These are phyloP conservation scores for Grammomys dolichurus DNA, from an alignment of 2,113 vertebrate species.

Conservation along the genomic window DNA sequence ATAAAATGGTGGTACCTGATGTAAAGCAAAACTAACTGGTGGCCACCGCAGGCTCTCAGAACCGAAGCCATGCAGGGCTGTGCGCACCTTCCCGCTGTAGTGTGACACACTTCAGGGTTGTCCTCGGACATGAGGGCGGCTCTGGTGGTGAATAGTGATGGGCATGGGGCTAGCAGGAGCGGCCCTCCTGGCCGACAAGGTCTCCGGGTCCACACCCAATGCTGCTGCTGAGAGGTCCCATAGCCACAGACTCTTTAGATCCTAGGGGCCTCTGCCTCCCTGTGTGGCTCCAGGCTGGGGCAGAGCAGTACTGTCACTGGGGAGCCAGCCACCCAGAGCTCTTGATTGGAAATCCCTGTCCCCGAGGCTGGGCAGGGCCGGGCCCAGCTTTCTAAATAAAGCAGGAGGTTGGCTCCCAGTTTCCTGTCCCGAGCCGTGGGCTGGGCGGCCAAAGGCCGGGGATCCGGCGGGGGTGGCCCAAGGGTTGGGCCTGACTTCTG, in stretches of 20 bases:
- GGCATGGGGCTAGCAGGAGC: not conserved
- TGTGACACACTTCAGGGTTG: not conserved
- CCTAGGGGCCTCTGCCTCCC: not conserved
- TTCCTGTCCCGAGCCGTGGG: conserved; percentile 17
- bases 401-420: conserved; percentile 6
- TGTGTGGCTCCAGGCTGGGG: not conserved
- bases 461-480: conserved; percentile 28
- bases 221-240: not conserved
- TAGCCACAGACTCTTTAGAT: not conserved
- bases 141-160: not conserved
- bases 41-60: too few relatives aligned
- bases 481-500: not conserved
- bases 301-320: not conserved
- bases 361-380: not conserved
- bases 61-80: not conserved
- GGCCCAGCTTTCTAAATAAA: conserved; percentile 39
- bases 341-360: not conserved
- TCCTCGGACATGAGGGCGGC: not conserved
- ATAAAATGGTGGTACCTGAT: too few relatives aligned
- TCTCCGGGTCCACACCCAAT: not conserved
- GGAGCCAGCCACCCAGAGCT: not conserved
- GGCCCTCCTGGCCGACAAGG: too few relatives aligned
- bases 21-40: too few relatives aligned
- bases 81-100: not conserved
- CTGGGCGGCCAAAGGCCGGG: conserved; percentile 30